Base-by-base conservation (phyloP, 2,888 invertebrate genomes). In the Acrobeloides nanus region DNA sequence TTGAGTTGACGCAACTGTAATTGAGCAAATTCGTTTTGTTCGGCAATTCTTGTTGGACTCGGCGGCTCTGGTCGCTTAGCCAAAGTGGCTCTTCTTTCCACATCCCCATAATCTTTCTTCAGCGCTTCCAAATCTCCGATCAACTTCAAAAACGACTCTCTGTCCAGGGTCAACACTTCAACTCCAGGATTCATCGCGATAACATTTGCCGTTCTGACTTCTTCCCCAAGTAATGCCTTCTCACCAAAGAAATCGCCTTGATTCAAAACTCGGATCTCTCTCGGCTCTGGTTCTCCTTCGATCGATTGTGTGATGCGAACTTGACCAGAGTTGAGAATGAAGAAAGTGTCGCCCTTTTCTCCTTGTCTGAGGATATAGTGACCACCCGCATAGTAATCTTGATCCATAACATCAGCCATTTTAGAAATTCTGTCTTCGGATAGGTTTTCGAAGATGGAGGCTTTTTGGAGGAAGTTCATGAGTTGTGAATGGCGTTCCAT, bases 221-320 rank as follows among this genome's bases (percentile, higher is more conserved):
- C 88, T 60, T 88, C 86, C 70, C 85, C 84, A 40, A 87, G 76
- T 26, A 89, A 78, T 0, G 89, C 89, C 69, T 86, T 83, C 71
- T 89, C 89, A 0, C 89, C 89, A 74, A 89, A 89, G 75, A 84
- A 89, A 53, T 87, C 83, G 0, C 89, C 89, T 54, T 68, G 68
- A 24, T 81, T 80, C 20, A 87, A 79, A 8, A 80, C 78, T 7
- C 84, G 83, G 20, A 89, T 82, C 15, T 83, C 79, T 53, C 81
- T 78, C 55, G 85, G 84, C 46, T 80, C 78, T 0, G 71, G 64
- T 48, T 74, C 69, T 12, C 76, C 77, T 66, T 67, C 63, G 50
- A 75, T 57, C 48, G 67, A 64, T 46, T 75, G 75, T 0, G 75
- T 76, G 15, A 77, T 74, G 50, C 68, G 67, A n/a, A 76, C 75